These are phyloP conservation scores for Hypotaenidia philippensis DNA, from an alignment of 2,797 vertebrate species.

Conservation along the genomic window DNA sequence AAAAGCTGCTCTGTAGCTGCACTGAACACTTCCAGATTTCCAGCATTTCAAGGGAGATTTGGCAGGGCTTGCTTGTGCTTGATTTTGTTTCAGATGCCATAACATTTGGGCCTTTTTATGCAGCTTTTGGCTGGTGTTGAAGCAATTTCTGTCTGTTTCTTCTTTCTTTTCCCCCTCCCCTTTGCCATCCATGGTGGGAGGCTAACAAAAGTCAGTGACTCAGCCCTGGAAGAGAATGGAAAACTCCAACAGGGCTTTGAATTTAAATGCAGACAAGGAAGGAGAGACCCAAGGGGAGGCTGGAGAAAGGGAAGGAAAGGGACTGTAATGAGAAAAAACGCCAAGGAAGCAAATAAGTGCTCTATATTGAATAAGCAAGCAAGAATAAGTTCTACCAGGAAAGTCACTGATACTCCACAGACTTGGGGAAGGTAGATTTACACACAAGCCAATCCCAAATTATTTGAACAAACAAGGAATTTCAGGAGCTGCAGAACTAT, in stretches of 20 bases:
- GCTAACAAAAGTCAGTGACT: conserved; percentile 71
- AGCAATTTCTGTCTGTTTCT: conserved; percentile 70
- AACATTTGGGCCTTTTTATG: conserved; percentile 67
- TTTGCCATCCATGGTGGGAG: conserved; percentile 57
- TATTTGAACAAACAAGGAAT: neutral
- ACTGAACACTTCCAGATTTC: conserved; percentile 64
- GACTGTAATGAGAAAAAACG: neutral
- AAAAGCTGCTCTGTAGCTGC: neutral
- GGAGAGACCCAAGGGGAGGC: conserved; percentile 34
- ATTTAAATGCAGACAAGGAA: conserved; percentile 36
- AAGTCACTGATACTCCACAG: neutral
- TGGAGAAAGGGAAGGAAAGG: conserved; percentile 17
- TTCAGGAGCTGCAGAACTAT: neutral
- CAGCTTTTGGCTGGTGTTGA: conserved; percentile 64
- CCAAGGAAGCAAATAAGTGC: neutral
- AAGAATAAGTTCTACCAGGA: neutral
- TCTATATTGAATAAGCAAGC: neutral
- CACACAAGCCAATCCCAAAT: neutral
- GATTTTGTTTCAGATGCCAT: conserved; percentile 68
- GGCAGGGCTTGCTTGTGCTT: conserved; percentile 18
- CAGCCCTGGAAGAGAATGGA: conserved; percentile 56
- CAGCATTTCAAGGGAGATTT: conserved; percentile 66
- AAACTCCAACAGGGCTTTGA: conserved; percentile 69
- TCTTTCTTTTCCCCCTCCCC: conserved; percentile 54
- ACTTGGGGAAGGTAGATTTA: neutral